These are phyloP conservation scores for Phyllostomus discolor DNA, from an alignment of 2,113 vertebrate species.

Conservation along the genomic window DNA sequence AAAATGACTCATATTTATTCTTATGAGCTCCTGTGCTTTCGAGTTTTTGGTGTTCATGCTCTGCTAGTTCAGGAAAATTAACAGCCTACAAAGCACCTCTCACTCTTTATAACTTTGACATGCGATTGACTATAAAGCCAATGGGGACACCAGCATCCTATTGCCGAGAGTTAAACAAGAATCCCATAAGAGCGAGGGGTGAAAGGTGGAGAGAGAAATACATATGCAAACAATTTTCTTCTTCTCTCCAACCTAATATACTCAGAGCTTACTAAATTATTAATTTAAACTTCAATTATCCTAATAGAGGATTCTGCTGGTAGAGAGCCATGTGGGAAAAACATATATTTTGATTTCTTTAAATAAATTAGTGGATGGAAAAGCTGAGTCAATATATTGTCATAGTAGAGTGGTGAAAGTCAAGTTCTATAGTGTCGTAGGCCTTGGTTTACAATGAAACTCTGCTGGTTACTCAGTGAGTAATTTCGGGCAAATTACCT, in stretches of 20 bases:
- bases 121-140: background rate
- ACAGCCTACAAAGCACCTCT: background rate
- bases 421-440: background rate
- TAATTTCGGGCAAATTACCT: background rate
- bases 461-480: background rate
- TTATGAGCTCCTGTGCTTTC: background rate
- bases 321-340: background rate
- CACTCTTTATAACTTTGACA: background rate
- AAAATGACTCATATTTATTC: background rate
- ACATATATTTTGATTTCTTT: background rate
- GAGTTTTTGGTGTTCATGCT: background rate
- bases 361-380: background rate
- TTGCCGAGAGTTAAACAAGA: background rate
- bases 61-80: slow-evolving; percentile 36
- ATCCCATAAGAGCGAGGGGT: background rate
- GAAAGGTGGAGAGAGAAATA: background rate
- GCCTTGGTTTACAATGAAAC: background rate
- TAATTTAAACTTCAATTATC: background rate
- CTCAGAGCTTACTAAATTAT: background rate
- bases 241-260: background rate
- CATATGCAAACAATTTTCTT: background rate
- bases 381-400: background rate
- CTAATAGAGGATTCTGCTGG: background rate
- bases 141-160: background rate
- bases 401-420: background rate